Base-by-base conservation (phyloP, 1,140 invertebrate genomes). In the Drosophila pandora region DNA sequence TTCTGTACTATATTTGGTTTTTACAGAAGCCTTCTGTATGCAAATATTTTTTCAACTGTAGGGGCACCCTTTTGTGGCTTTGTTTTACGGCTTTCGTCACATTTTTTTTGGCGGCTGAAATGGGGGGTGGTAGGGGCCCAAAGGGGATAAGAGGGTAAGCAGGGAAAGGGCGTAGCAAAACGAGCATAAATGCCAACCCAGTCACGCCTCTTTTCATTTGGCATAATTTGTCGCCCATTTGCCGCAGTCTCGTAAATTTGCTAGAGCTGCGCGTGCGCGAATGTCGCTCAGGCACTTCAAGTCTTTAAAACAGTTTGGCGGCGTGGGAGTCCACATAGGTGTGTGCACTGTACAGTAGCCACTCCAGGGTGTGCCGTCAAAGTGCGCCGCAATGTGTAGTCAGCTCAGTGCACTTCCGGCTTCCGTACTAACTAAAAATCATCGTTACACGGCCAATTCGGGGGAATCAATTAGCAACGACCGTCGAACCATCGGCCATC, bases 201-300 rank as follows among this genome's bases (percentile, higher is more conserved):
- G 75, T 85, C 83, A 87, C 82, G 83, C 82, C 83, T 81, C 75
- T 71, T 85, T 88, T 79, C 62, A 76, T 76, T 76, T 88, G 82
- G 79, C 82, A 85, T 85, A 85, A 82, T 85, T 85, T 85, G 83
- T 85, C 82, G 82, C 78, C 83, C 78, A 87, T 87, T 85, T 85
- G 82, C 48, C 55, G 64, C 57, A 65, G 57, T 78, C 77, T 77
- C 81, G 82, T 87, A 81, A 85, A 87, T 78, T 71, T 67, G 30
- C 7, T 43, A 49, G 25, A 50, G 69, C 17, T 85, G 77, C 81
- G 81, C 81, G 82, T 85, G 81, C 81, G 81, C 81, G 65, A 84
- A 84, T 84, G 80, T 80, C 28, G 65, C 54, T 41, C 69, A 21
- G 13, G 41, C 8, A 23, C 41, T 43, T 43, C 22, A 25, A 17